Conservation (phyloP, 2,113 vertebrate genomes). For the Axis porcinus region DNA sequence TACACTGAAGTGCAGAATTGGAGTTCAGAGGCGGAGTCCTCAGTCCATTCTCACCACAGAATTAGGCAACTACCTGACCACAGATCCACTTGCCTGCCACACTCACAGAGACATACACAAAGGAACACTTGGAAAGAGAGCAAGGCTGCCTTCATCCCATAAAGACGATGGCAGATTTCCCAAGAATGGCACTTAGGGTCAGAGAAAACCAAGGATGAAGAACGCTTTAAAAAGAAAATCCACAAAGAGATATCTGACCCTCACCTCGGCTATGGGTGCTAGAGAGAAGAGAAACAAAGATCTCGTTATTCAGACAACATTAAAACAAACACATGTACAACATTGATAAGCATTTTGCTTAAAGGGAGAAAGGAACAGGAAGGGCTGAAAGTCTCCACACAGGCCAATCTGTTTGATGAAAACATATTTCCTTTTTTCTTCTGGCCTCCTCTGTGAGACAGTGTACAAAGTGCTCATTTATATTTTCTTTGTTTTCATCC, state of each 20-base stretch:
- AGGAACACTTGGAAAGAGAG: background rate
- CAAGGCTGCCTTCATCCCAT: background rate
- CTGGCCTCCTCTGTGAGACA: constrained; percentile 7
- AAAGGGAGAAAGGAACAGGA: constrained; percentile 19
- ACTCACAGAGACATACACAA: background rate
- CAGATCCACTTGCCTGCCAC: background rate
- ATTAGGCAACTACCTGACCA: background rate
- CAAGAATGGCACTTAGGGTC: constrained; percentile 11
- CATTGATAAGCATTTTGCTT: constrained; percentile 17
- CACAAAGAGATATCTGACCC: constrained; percentile 47
- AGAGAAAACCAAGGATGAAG: constrained; percentile 22
- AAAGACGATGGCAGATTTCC: constrained; percentile 28
- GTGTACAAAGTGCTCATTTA: constrained; percentile 54
- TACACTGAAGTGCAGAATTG: background rate
- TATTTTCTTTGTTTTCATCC: constrained; percentile 72
- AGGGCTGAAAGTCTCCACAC: constrained; percentile 36
- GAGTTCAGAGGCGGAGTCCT: background rate
- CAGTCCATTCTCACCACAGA: background rate
- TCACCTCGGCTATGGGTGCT: background rate
- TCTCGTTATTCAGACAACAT: constrained; percentile 34
- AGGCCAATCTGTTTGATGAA: constrained; percentile 52
- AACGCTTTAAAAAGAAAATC: constrained; percentile 48
- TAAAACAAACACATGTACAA: constrained; percentile 44
- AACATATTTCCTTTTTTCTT: constrained; percentile 57
- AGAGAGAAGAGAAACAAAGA: constrained; percentile 54